Conservation (phyloP, 2,113 vertebrate species). For the Anseranas semipalmata region DNA sequence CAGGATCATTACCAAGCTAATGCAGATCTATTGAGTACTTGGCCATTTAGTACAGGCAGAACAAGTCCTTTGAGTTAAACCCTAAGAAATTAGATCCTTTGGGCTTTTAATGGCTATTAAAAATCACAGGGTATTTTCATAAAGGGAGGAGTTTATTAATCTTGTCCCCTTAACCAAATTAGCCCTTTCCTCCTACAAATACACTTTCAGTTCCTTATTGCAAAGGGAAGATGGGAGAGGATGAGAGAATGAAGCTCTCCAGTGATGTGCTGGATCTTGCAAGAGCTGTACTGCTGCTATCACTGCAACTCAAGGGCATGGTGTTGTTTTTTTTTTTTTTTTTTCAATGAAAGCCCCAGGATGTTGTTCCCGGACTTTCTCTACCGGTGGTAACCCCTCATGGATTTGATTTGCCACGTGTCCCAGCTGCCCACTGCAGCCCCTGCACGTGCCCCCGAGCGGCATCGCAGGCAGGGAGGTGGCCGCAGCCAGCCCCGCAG, state of each 20-base stretch:
- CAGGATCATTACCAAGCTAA: constrained; percentile 10
- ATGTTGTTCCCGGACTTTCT: not conserved
- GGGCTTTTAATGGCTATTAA: not conserved
- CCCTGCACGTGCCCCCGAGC: no score
- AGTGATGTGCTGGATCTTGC: not conserved
- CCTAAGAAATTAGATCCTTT: not conserved
- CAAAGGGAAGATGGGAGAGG: not conserved
- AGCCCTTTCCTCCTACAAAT: not conserved
- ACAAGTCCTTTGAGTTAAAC: not conserved
- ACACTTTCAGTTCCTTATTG: not conserved
- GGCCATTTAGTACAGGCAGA: not conserved
- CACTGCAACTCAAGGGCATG: not conserved
- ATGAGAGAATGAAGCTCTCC: not conserved
- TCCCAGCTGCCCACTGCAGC: no score
- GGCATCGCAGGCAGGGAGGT: not conserved
- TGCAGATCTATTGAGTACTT: constrained; percentile 33
- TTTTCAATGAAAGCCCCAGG: not conserved
- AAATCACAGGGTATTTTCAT: constrained; percentile 6
- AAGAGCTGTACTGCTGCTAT: not conserved
- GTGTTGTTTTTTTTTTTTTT: not conserved
- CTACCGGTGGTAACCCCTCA: not conserved
- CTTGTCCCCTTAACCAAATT: not conserved
- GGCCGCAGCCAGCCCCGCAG: not conserved
- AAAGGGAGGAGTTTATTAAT: not conserved
- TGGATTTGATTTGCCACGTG: fast-evolving